These are phyloP conservation scores for Aphis gossypii DNA, from an alignment of 1,140 invertebrate species.

Conservation along the genomic window DNA sequence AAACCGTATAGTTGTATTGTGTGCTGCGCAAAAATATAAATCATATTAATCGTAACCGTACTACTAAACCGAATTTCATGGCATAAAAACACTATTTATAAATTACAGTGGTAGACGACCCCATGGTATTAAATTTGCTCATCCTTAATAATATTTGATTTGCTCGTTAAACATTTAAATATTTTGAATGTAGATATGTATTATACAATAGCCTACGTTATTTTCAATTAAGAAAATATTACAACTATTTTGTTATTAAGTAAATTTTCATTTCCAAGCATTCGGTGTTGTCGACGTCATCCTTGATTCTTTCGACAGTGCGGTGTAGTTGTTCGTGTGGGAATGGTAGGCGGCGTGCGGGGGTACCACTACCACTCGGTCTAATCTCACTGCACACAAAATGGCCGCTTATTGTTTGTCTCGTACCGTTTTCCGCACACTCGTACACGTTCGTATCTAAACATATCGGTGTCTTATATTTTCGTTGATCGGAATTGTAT, in stretches of 20 bases:
- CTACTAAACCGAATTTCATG: constrained; percentile 30
- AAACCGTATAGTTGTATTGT: no score
- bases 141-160: background rate
- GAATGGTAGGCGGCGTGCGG: background rate
- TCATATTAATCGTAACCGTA: background rate
- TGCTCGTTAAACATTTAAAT: background rate
- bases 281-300: constrained; percentile 38
- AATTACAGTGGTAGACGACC: background rate
- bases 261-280: constrained; percentile 42
- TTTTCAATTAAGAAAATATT: background rate
- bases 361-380: constrained; percentile 41
- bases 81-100: background rate
- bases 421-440: constrained; percentile 49
- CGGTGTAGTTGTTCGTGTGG: background rate
- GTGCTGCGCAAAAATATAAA: constrained; percentile 42
- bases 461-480: background rate
- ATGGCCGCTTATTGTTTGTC: constrained; percentile 58
- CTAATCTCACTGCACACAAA: constrained; percentile 46
- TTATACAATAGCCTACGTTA: background rate
- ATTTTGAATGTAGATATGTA: background rate
- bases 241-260: background rate
- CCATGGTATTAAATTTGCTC: background rate
- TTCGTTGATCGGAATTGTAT: background rate
- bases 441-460: constrained; percentile 48
- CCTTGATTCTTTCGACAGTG: background rate